Percentiles rank a stretch among this genome's conserved stretches.
phyloP scores from a whole-genome alignment of 2,797 vertebrate genomes.

The Brachyalestes nurse region DNA sequence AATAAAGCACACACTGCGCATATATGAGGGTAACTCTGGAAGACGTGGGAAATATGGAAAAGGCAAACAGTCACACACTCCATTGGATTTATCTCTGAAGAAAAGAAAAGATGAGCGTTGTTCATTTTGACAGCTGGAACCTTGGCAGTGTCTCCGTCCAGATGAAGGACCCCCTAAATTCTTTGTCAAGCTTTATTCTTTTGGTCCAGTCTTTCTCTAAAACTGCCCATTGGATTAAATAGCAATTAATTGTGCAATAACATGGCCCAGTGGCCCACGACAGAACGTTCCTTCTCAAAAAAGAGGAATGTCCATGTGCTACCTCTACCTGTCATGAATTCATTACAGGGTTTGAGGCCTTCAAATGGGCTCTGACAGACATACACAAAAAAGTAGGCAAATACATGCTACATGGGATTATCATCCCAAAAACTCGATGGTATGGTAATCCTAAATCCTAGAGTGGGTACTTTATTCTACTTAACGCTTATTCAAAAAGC shows the following conservation, averaged over 20 bases:
- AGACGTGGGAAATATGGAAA: slow-evolving; percentile 17
- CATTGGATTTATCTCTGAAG: slow-evolving; percentile 2
- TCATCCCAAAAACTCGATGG: neutral
- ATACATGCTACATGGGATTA: slow-evolving; percentile 1
- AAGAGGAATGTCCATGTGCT: slow-evolving; percentile 2
- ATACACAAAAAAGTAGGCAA: slow-evolving; percentile 9
- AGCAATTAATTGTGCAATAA: slow-evolving; percentile 56
- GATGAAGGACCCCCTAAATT: neutral
- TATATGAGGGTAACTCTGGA: slow-evolving; percentile 13
- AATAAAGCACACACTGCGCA: slow-evolving; percentile 8
- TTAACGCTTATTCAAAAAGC: neutral
- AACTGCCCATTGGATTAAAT: slow-evolving; percentile 51
- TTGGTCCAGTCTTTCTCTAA: slow-evolving; percentile 4
- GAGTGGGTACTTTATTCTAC: neutral
- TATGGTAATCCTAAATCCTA: neutral
- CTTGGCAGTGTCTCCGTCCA: slow-evolving; percentile 18
- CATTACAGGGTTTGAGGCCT: slow-evolving; percentile 26
- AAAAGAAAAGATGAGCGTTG: neutral
- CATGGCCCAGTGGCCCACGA: slow-evolving; percentile 40
- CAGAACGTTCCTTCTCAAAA: slow-evolving; percentile 26
- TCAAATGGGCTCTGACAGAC: slow-evolving; percentile 3
- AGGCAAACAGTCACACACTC: slow-evolving; percentile 28
- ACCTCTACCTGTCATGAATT: slow-evolving; percentile 35
- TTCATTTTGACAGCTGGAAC: neutral
- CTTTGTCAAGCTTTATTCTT: slow-evolving; percentile 4